These are phyloP conservation scores for Drosophila tristis DNA, from an alignment of 1,140 invertebrate species.

Conservation along the genomic window DNA sequence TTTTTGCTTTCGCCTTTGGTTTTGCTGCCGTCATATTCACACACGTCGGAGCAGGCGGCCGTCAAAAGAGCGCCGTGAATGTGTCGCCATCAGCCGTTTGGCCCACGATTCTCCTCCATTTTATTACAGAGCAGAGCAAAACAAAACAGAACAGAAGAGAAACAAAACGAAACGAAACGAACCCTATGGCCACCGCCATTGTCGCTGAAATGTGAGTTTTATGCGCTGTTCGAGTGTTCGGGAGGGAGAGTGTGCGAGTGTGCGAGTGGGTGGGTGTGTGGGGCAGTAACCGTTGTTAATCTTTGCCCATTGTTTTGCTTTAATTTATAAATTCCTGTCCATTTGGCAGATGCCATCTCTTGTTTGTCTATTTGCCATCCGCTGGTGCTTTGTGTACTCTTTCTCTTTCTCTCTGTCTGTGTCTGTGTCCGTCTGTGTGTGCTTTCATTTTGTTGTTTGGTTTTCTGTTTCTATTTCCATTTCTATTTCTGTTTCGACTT, in stretches of 20 bases:
- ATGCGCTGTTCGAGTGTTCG: constrained; percentile 6
- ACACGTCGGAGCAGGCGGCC: constrained; percentile 43
- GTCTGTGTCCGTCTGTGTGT: constrained; percentile 6
- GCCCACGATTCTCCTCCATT: constrained; percentile 55
- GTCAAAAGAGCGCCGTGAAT: constrained; percentile 53
- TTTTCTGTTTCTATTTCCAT: constrained; percentile 43
- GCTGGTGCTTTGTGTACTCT: constrained; percentile 17
- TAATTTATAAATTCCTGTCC: constrained; percentile 82
- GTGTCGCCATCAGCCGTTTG: constrained; percentile 54
- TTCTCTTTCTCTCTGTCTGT: neutral
- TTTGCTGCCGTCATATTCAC: constrained; percentile 30
- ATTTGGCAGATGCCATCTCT: constrained; percentile 72
- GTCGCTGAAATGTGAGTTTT: constrained; percentile 41
- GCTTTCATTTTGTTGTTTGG: constrained; percentile 39
- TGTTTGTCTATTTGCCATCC: constrained; percentile 56
- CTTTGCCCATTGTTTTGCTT: constrained; percentile 79
- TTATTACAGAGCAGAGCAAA: constrained; percentile 43
- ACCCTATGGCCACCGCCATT: constrained; percentile 55
- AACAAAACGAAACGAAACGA: constrained; percentile 19
- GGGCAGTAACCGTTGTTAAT: constrained; percentile 70
- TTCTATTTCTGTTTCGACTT: constrained; percentile 32
- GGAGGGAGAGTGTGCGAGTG: constrained; percentile 2
- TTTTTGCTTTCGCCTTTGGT: constrained; percentile 41
- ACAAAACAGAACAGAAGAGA: constrained; percentile 12
- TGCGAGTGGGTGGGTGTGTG: constrained; percentile 25